Evolutionary conservation across 2,113 vertebrate species (phyloP), one percentile per base, ranked within the genome.

Genomic region (Bufo gargarizans): DNA sequence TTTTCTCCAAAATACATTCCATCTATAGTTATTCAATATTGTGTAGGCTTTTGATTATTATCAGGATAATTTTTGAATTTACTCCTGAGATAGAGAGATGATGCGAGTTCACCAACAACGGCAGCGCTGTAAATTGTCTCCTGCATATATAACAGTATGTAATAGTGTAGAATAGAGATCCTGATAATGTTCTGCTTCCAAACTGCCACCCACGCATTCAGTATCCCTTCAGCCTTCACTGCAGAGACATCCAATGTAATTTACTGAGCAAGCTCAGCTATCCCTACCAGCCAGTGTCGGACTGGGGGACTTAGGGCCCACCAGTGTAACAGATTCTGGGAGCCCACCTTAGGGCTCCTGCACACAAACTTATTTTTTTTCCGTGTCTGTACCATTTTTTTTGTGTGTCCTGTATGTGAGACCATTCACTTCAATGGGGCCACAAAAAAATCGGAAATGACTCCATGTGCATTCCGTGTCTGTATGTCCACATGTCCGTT

Each of bases 131-230:
- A 20, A 58, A 65, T 79, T n/a, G 77, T 72, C 13, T 72, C 11
- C 33, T 47, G 55, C 4, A 58, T 16, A 7, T 11, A 47, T 19
- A 12, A 61, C 22, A 65, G 59, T n/a, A 82, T 65, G 45, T 50
- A 82, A 82, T 82, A 47, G 45, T 61, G 43, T 65, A 4, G 80
- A 63, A 82, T 65, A 50, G 7, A 67, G 45, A 65, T 67, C 4
- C 80, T 82, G 59, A 49, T 63, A 47, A 82, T 65, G 43, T 50
- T 82, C 61, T 67, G 81, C 81, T 67, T 82, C n/a, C 55, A 80
- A 13, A 6, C 77, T 78, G 63, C n/a, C 22, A 59, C 84, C 84
- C 84, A 76, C 84, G 55, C 84, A 76, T 33, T 59, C 50, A 56
- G 33, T 76, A 45, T 74, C 50, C 22, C 55, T 49, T 45, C 67